Evolutionary conservation across 2,113 vertebrate species (phyloP), one percentile per base, ranked within the genome.

Genomic region (Hypocryptadius cinnamomeus): DNA sequence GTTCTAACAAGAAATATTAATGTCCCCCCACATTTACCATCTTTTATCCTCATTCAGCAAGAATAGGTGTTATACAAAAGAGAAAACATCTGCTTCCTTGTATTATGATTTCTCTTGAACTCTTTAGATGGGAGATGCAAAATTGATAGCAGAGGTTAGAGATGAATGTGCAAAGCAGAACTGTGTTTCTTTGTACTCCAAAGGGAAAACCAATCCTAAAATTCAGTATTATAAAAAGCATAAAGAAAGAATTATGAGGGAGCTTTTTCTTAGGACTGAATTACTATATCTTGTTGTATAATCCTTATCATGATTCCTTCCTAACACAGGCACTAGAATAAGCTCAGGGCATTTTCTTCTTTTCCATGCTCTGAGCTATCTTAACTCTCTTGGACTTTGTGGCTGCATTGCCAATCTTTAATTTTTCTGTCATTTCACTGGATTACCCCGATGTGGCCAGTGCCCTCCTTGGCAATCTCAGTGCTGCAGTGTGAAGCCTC

Each of bases 1-100:
- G 19, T 92, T 89, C 83, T 60, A 94, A 89, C 85, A 92, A 90
- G 83, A 96, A 93, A 90, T 94, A 93, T 87, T 94, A 90, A 94
- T 87, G 87, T 42, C 54, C 84, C 22, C 44, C 65, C 81, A 53
- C 69, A 78, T 71, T 77, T 11, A 65, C 33, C 60, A 87, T 92
- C 31, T 92, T 82, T 96, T 82, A 83, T 78, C 85, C 79, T 89
- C 80, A 74, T 73, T 93, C 87, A 91, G 81, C 89, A 82, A 92
- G 19, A 87, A 87, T 51, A 93, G 72, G 87, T 94, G 59, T 76
- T 72, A 60, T 0, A 86, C 28, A 90, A 91, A 95, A 64, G 9
- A 84, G 78, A 96, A 96, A 93, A 94, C 53, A 94, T 90, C 93
- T 91, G 94, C 42, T 87, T 59, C 59, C 69, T 92, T 65, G 61